Evolutionary conservation across 2,888 invertebrate species (phyloP).

Genomic region (Cylindroiulus punctatus): DNA sequence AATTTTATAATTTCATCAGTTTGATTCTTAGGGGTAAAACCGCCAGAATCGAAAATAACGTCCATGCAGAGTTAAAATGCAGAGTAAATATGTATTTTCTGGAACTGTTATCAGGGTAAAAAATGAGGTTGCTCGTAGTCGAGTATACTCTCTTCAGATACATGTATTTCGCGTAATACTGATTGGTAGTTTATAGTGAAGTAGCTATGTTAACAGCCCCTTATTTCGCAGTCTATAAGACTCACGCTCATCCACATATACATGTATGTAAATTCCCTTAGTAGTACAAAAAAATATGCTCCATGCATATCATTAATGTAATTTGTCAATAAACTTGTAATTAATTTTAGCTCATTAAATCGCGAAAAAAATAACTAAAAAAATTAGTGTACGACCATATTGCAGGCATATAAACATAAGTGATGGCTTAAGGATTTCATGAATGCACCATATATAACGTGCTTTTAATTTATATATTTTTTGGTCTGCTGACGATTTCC

Average conservation of each 20-base stretch:
- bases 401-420: background rate
- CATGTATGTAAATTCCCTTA: constrained; percentile 13
- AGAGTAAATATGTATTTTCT: too few species aligned
- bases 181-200: background rate
- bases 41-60: too few species aligned
- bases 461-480: background rate
- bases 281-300: background rate
- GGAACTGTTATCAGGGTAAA: too few species aligned
- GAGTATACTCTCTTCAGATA: too few species aligned
- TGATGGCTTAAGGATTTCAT: background rate
- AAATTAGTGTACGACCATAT: background rate
- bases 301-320: background rate
- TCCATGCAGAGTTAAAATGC: too few species aligned
- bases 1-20: too few species aligned
- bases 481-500: constrained; percentile 18
- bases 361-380: background rate
- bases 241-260: background rate
- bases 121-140: too few species aligned
- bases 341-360: constrained; percentile 4
- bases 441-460: background rate
- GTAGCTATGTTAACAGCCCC: background rate
- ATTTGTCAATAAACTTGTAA: constrained; percentile 24
- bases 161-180: too few species aligned
- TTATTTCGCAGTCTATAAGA: background rate
- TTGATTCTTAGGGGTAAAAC: too few species aligned